Conservation (phyloP, 2,113 vertebrate genomes). For the Vulpes ferrilata region DNA sequence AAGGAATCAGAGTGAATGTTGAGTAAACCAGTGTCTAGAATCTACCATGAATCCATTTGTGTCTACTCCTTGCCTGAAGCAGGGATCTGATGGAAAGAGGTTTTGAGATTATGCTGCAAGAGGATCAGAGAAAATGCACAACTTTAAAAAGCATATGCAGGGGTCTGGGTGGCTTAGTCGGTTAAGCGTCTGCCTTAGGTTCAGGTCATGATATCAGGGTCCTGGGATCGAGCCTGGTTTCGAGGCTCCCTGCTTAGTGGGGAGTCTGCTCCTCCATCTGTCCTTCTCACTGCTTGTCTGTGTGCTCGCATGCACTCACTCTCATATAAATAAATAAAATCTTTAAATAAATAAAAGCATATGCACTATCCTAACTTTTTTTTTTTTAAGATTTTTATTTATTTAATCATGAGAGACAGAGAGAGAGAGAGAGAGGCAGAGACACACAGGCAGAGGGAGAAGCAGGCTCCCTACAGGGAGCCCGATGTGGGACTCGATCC, state of each 20-base stretch:
- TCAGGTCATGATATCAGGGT: background rate
- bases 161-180: background rate
- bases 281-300: too few relatives aligned
- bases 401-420: too few relatives aligned
- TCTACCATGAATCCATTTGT: background rate
- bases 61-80: background rate
- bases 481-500: too few relatives aligned
- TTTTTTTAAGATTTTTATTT: too few relatives aligned
- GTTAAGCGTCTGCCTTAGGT: background rate
- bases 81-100: background rate
- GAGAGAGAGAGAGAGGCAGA: too few relatives aligned
- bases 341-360: background rate
- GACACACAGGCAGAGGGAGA: too few relatives aligned
- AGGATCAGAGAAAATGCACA: background rate
- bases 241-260: too few relatives aligned
- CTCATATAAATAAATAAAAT: too few relatives aligned
- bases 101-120: background rate
- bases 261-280: too few relatives aligned
- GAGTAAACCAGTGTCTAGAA: background rate
- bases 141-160: conserved; percentile 11
- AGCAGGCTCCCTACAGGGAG: too few relatives aligned
- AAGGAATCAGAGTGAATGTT: background rate
- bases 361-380: background rate
- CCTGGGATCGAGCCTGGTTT: background rate
- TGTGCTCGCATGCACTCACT: too few relatives aligned